These are phyloP conservation scores for Pseudomyrmex flavicornis DNA, from an alignment of 1,140 invertebrate species.

Conservation along the genomic window DNA sequence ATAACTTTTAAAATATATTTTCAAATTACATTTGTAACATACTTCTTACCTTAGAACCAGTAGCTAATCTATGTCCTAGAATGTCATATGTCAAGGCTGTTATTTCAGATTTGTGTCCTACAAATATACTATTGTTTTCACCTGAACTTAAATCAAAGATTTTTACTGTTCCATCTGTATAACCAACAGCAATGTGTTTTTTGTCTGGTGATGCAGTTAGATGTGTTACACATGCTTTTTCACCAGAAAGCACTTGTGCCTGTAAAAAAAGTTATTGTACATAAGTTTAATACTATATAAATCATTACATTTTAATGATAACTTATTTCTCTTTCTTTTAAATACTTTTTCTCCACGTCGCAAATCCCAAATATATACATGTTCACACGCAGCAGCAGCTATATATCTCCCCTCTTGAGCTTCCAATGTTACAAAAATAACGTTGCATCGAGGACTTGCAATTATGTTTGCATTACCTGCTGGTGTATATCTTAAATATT, in stretches of 20 bases:
- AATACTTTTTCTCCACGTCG: constrained; percentile 94
- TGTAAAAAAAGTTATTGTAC: constrained; percentile 76
- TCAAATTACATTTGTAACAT: constrained; percentile 12
- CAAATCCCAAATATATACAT: constrained; percentile 97
- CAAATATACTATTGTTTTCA: constrained; percentile 92
- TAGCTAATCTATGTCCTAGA: constrained; percentile 92
- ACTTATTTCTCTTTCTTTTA: constrained; percentile 34
- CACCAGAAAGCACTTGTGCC: constrained; percentile 91
- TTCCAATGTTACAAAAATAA: constrained; percentile 91
- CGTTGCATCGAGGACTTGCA: constrained; percentile 91
- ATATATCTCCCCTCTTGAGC: constrained; percentile 92
- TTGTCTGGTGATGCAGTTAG: constrained; percentile 90
- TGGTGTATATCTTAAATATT: constrained; percentile 96
- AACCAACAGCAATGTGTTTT: constrained; percentile 94
- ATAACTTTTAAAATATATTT: constrained; percentile 21
- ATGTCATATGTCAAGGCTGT: constrained; percentile 93
- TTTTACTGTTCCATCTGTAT: constrained; percentile 94
- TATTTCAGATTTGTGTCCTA: constrained; percentile 95
- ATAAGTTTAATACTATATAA: constrained; percentile 16
- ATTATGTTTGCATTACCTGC: constrained; percentile 95
- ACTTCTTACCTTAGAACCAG: constrained; percentile 91
- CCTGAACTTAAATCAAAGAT: constrained; percentile 91
- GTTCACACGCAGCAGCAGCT: constrained; percentile 95
- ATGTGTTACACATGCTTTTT: constrained; percentile 91
- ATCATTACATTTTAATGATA: not conserved